Evolutionary conservation across 92 coral and sea anemone species (phyloP).

Genomic region (Epizoanthus scotinus): DNA sequence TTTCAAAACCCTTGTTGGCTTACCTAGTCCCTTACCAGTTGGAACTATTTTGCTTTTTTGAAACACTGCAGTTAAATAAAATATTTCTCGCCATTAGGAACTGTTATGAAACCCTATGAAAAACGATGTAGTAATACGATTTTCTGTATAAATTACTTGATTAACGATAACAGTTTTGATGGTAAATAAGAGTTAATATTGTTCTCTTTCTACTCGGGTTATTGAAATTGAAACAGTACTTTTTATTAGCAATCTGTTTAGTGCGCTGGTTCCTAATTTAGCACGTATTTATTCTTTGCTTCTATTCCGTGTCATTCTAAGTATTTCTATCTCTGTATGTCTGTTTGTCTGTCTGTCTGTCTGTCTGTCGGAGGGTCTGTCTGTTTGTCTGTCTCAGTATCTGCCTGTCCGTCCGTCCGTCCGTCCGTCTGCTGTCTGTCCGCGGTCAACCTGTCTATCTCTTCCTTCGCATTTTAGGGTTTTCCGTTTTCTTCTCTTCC

Average conservation of each 20-base stretch:
- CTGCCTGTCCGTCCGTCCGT: no score
- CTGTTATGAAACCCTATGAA: not conserved
- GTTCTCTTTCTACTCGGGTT: no score
- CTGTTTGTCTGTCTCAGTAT: not conserved
- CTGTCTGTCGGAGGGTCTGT: not conserved
- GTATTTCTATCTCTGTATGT: no score
- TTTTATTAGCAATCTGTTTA: no score
- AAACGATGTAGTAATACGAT: not conserved
- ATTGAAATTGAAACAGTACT: no score
- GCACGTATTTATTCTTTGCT: no score
- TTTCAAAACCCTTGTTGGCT: slow-evolving; percentile 14
- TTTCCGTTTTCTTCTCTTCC: no score
- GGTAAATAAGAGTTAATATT: not conserved
- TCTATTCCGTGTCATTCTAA: no score
- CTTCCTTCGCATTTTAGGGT: no score
- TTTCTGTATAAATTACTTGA: not conserved
- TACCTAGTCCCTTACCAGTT: not conserved
- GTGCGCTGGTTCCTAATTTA: no score
- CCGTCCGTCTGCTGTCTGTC: no score
- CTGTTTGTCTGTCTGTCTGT: not conserved
- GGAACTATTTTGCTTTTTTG: not conserved
- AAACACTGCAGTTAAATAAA: not conserved
- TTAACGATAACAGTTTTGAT: not conserved
- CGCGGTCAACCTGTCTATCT: no score
- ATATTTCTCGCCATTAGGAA: not conserved